phyloP scores from a whole-genome alignment of 2,888 invertebrate genomes.

The Eugnorisma glareosa region DNA sequence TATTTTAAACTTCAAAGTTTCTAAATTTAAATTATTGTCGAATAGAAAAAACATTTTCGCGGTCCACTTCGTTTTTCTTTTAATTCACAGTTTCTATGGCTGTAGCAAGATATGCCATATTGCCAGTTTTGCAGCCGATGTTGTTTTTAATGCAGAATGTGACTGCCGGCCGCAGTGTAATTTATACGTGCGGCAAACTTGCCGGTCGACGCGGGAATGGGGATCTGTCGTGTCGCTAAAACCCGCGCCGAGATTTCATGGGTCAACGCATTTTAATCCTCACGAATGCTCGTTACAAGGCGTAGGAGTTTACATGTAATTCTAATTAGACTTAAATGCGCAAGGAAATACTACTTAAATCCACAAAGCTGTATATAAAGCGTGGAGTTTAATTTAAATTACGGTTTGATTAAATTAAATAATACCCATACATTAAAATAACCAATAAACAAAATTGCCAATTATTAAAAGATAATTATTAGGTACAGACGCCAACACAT shows the following conservation, averaged over 20 bases:
- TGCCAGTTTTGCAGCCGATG: slow-evolving; percentile 64
- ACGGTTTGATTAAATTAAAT: not conserved
- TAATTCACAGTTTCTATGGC: slow-evolving; percentile 39
- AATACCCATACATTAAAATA: not conserved
- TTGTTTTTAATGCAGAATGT: slow-evolving; percentile 66
- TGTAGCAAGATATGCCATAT: slow-evolving; percentile 44
- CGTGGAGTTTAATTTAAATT: not conserved
- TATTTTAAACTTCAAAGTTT: slow-evolving; percentile 19
- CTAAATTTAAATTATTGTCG: slow-evolving; percentile 41
- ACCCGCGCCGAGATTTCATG: slow-evolving; percentile 55
- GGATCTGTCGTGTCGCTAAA: slow-evolving; percentile 58
- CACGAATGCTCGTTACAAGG: slow-evolving; percentile 18
- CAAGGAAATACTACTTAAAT: not conserved
- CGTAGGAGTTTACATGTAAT: slow-evolving; percentile 39
- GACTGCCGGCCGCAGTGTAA: slow-evolving; percentile 71
- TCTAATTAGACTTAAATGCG: not conserved
- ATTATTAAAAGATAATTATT: not conserved
- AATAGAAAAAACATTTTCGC: slow-evolving; percentile 58
- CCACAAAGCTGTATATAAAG: not conserved
- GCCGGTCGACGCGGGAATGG: slow-evolving; percentile 58
- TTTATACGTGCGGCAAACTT: slow-evolving; percentile 60
- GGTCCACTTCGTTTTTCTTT: slow-evolving; percentile 52
- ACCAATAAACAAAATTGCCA: not conserved
- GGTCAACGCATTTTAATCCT: slow-evolving; percentile 55
- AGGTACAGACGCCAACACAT: too few relatives aligned